Evolutionary conservation across 2,113 vertebrate species (phyloP), one percentile per base, ranked within the genome.

Genomic region (Promerops cafer): DNA sequence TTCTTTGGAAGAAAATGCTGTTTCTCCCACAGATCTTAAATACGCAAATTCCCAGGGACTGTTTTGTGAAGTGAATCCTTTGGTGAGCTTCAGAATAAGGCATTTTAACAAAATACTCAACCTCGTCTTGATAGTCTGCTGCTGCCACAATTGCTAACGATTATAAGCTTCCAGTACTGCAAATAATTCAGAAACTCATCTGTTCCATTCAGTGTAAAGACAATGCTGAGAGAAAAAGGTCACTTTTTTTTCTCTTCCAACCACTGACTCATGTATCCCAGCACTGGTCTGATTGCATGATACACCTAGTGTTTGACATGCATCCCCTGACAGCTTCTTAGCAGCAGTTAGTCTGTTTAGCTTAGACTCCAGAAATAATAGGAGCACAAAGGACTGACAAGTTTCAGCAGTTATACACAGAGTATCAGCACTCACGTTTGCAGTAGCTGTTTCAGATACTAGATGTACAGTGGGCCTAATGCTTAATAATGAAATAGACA

Each of bases 121-220:
- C 61, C 69, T 71, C 71, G 96, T 96, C 96, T 98, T 95, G 76
- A 93, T 93, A 95, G 92, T 96, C 83, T 95, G 94, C 97, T 87
- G 95, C 98, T 96, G 97, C 97, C 97, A 98, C 97, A 79, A 86
- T 90, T 94, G 97, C 98, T 98, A 98, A 98, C 95, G 83, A 98
- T 98, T 98, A 98, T 83, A 97, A 98, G 97, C 98, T 98, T 98
- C 98, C 98, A 98, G 97, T 96, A 98, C 95, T 97, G 98, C 99
- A 98, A 99, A 99, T 99, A 99, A 99, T 99, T 99, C 98, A 99
- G 98, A 94, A 96, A 95, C 89, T 98, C 98, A 98, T 98, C 98
- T 98, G 96, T 97, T 97, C 96, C 79, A 70, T 97, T 97, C 97
- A 93, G 70, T 69, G 96, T 96, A 97, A 97, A 97, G 95, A 97